Evolutionary conservation across 2,888 invertebrate genomes (phyloP), one percentile per base, ranked within the genome.

Genomic region (Andrena haemorrhoa): DNA sequence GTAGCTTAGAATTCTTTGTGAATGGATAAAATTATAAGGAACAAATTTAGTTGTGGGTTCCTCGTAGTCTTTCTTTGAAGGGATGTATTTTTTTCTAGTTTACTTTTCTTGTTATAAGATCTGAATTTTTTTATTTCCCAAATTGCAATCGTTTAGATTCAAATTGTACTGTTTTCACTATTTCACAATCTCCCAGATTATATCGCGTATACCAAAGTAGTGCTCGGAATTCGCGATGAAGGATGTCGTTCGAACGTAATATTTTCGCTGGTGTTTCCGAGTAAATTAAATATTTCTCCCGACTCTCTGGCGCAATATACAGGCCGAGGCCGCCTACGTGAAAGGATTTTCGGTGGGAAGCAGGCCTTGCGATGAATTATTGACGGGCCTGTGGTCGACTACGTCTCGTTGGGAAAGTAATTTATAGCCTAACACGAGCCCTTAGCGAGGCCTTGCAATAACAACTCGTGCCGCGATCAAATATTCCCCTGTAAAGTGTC

Each of bases 321-420:
- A 74, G 66, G 8, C 29, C 66, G 23, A 16, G n/a, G 31, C 58
- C 69, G n/a, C 65, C 58, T 47, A 70, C 60, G 72, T 65, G 76
- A 78, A 79, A 73, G 77, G 68, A 78, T 82, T 81, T 86, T 86
- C 79, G 66, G 79, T 56, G 74, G 77, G 70, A 72, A 65, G 72
- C 49, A 72, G 33, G 8, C 51, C 56, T 41, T 41, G 49, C 69
- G 85, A 86, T 88, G 80, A 88, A 88, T 88, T 88, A 88, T 80
- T 83, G 82, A 82, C 79, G 80, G 65, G 76, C 72, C 83, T 85
- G 86, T 73, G 82, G 83, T 73, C 74, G 85, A 88, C 78, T 88
- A 71, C 83, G 83, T 80, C 72, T 83, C 82, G 66, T 60, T 83
- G 76, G 72, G 41, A 85, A 82, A 80, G 76, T 85, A 86, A 88